These are phyloP conservation scores for Leiothrix lutea DNA, from an alignment of 2,113 vertebrate genomes.

Conservation along the genomic window DNA sequence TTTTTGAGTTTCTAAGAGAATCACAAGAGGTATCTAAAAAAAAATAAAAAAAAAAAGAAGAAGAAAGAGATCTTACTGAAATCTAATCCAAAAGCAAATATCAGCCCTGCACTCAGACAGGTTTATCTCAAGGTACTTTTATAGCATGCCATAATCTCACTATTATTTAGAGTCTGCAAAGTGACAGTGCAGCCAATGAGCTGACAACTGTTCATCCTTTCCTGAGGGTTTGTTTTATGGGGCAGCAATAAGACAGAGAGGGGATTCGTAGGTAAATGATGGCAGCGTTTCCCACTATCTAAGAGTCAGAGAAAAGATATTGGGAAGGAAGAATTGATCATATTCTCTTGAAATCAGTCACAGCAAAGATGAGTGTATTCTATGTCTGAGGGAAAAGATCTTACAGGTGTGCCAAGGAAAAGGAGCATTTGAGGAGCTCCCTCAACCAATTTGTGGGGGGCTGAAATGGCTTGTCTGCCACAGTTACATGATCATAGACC, in stretches of 20 bases:
- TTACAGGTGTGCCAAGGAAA: not conserved
- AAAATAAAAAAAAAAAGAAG: not conserved
- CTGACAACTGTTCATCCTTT: constrained; percentile 21
- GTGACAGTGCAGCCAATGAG: not conserved
- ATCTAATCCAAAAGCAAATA: constrained; percentile 22
- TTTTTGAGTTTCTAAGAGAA: not conserved
- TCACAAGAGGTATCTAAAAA: not conserved
- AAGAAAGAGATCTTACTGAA: not conserved
- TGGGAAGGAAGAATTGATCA: not conserved
- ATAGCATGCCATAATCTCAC: not conserved
- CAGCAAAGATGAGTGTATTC: not conserved
- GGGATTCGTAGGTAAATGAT: constrained; percentile 12
- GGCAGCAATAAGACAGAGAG: not conserved
- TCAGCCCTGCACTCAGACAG: not conserved
- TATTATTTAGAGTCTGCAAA: constrained; percentile 45
- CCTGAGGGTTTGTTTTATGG: not conserved
- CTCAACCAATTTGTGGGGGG: not conserved
- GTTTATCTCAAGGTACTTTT: constrained; percentile 18
- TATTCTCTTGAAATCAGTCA: not conserved
- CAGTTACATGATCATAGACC: not conserved
- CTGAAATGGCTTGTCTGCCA: not conserved
- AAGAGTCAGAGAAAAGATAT: not conserved
- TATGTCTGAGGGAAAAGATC: not conserved
- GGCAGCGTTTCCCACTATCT: not conserved
- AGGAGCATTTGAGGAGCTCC: not conserved